These are phyloP conservation scores for Cyprinodon brontotheroides DNA, from an alignment of 2,113 vertebrate species.

Conservation along the genomic window DNA sequence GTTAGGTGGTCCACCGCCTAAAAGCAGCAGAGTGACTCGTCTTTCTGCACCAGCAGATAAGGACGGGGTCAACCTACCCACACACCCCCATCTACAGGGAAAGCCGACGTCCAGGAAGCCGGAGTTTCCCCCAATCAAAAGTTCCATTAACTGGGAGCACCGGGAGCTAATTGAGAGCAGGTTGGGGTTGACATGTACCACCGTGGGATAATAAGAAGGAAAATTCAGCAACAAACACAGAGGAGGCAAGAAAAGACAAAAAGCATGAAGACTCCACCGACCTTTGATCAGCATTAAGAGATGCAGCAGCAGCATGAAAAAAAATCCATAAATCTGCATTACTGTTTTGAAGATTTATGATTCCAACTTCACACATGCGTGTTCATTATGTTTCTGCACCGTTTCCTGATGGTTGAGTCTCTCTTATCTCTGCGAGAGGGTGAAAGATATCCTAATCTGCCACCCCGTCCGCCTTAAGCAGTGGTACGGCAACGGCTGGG, in stretches of 20 bases:
- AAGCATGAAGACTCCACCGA: conserved; percentile 34
- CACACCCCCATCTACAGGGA: conserved; percentile 26
- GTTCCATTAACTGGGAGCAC: conserved; percentile 77
- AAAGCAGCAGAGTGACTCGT: conserved; percentile 8
- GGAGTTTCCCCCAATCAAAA: conserved; percentile 69
- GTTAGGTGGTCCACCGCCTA: conserved; percentile 11
- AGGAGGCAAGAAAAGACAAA: conserved; percentile 35
- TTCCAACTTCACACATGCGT: conserved; percentile 47
- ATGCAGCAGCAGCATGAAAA: conserved; percentile 10
- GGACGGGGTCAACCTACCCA: conserved; percentile 35
- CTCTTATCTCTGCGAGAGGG: conserved; percentile 74
- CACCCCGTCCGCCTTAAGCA: conserved; percentile 70
- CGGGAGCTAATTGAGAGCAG: conserved; percentile 73
- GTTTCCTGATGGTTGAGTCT: conserved; percentile 57
- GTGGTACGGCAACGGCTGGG: conserved; percentile 61
- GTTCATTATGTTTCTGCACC: conserved; percentile 60
- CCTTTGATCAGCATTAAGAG: conserved; percentile 55
- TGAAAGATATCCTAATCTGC: conserved; percentile 76
- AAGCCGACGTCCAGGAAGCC: conserved; percentile 42
- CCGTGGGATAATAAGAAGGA: conserved; percentile 52
- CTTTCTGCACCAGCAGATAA: conserved; percentile 66
- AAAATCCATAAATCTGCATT: conserved; percentile 50
- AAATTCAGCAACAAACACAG: conserved; percentile 27
- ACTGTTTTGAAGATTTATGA: conserved; percentile 59
- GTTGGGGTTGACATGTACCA: conserved; percentile 36